phyloP scores from a whole-genome alignment of 2,888 invertebrate genomes.

The Cosmopolites sordidus region DNA sequence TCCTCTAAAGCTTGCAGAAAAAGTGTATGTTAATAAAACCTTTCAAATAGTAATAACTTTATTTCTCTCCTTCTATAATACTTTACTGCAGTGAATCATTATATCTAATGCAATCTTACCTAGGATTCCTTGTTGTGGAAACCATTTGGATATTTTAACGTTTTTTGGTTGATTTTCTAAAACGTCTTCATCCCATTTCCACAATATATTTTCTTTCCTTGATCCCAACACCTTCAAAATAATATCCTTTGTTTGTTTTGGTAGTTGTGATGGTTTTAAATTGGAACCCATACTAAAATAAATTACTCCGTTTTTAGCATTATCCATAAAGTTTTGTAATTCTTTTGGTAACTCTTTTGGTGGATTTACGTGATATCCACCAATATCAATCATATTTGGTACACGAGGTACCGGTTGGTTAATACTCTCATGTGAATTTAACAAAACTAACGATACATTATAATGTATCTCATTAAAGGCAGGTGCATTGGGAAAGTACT shows the following conservation, averaged over 20 bases:
- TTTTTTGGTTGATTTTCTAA: conserved; percentile 41
- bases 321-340: conserved; percentile 52
- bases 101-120: no score
- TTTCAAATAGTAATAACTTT: no score
- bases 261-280: conserved; percentile 54
- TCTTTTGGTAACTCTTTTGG: conserved; percentile 43
- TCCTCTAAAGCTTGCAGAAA: no score
- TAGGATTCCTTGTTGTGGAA: conserved; percentile 37
- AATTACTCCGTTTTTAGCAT: conserved; percentile 53
- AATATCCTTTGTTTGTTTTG: conserved; percentile 50
- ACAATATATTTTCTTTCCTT: conserved; percentile 60
- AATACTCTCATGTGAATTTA: conserved; percentile 51
- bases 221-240: conserved; percentile 56
- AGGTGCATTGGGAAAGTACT: conserved; percentile 36
- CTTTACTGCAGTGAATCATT: no score
- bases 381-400: conserved; percentile 56
- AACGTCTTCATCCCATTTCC: conserved; percentile 63
- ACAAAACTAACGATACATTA: conserved; percentile 36
- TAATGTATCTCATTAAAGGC: conserved; percentile 30
- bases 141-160: conserved; percentile 42
- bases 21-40: no score
- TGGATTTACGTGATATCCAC: conserved; percentile 50
- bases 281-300: conserved; percentile 60
- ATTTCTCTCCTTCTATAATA: no score
- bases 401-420: conserved; percentile 49